Evolutionary conservation across 2,888 invertebrate genomes (phyloP).

Genomic region (Acanthopleura granulata): DNA sequence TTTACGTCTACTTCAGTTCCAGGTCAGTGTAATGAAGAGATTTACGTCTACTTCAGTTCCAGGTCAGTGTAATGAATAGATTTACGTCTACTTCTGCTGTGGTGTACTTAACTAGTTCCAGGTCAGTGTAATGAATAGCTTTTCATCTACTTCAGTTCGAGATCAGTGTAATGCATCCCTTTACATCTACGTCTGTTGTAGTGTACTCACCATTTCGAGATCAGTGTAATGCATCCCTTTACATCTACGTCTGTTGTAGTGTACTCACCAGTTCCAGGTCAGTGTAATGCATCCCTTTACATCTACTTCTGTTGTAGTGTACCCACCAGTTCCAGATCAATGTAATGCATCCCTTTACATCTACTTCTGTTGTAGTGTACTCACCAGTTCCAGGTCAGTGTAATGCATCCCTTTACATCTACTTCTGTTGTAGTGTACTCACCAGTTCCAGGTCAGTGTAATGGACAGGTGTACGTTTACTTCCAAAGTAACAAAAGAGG

Average conservation of each 20-base stretch:
- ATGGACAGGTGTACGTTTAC: not conserved
- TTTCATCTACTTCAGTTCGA: no score
- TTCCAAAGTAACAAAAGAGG: not conserved
- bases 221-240: not conserved
- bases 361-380: not conserved
- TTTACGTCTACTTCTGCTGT: no score
- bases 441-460: not conserved
- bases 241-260: not conserved
- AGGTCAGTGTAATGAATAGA: no score
- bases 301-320: no score
- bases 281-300: no score
- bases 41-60: not conserved
- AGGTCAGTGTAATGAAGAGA: not conserved
- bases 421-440: not conserved
- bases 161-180: no score
- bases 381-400: no score
- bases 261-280: no score
- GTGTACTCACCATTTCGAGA: not conserved
- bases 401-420: no score
- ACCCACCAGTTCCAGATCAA: not conserved
- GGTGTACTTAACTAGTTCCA: no score
- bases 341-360: not conserved
- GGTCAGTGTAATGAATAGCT: no score
- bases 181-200: not conserved
- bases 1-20: not conserved